Base-by-base conservation (phyloP, 2,888 invertebrate genomes). In the Eurytoma adleriae region DNA sequence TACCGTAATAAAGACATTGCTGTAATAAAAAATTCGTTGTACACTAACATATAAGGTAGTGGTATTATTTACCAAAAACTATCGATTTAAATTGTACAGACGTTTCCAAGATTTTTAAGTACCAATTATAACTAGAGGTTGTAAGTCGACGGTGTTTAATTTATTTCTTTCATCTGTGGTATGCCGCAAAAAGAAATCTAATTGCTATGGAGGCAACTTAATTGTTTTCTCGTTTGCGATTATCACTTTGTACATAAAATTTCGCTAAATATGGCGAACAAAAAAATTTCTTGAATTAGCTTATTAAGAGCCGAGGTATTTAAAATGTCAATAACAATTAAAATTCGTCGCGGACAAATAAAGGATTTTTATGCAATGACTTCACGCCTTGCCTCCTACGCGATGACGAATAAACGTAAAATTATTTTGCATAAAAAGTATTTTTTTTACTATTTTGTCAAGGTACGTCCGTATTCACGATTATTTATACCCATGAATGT, bases 191-290 rank as follows among this genome's bases (percentile, higher is more conserved):
- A 68, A 52, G 4, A 62, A 14, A 27, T 27, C 4, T 14, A n/a
- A 18, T 40, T 40, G 7, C 40, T 40, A 40, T n/a, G n/a, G 56
- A 56, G 1, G 5, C 14, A 70, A 57, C 27, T 67, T 66, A 78
- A 4, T 72, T 50, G 57, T 40, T 72, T 40, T 48, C 30, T 69
- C 40, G 56, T 14, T 61, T 61, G 14, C n/a, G n/a, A 73, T 20
- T 73, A 24, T 54, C 24, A 67, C 50, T 62, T 3, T 71, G 66
- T 68, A 79, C 13, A 73, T 61, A 73, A 30, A 73, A 27, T 59
- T 20, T 30, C 10, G 1, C 13, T 59, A 40, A 7, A 64, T 12
- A 24, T 62, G 62, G 62, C n/a, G 27, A 48, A 13, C 30, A 16
- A n/a, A 48, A 48, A 40, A 40, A 7, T 40, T 1, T 40, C 4